A percentile compares a stretch with the other conserved stretches of the same genome.
phyloP scores from a whole-genome alignment of 2,113 vertebrate genomes.

The Tachysurus fulvidraco region DNA sequence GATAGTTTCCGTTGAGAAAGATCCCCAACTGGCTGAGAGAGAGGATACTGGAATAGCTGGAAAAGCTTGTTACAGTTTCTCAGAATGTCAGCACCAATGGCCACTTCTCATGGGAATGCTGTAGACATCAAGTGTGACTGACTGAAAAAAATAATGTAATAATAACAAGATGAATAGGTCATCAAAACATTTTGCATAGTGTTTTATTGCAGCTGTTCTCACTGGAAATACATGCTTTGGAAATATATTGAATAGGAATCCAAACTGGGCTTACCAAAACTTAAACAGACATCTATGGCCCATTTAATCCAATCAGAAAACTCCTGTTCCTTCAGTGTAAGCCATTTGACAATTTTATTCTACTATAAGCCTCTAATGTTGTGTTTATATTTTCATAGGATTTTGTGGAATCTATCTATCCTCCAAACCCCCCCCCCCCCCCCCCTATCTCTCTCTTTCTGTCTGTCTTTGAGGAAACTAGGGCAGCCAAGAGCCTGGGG shows the following conservation, averaged over 20 bases:
- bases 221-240: not conserved
- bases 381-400: slow-evolving; percentile 7
- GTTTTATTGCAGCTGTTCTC: not conserved
- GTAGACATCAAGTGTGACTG: not conserved
- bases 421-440: not conserved
- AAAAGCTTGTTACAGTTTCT: slow-evolving; percentile 27
- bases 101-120: not conserved
- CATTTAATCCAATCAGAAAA: slow-evolving; percentile 3
- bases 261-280: too few species aligned
- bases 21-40: slow-evolving; percentile 4
- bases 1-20: not conserved
- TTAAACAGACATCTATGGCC: not conserved
- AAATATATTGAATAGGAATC: not conserved
- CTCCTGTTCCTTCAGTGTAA: not conserved
- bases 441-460: not conserved
- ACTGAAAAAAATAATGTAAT: not conserved
- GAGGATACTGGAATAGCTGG: not conserved
- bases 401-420: not conserved
- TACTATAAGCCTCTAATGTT: not conserved
- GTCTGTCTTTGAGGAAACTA: slow-evolving; percentile 50
- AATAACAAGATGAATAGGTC: not conserved
- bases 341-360: not conserved
- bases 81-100: not conserved
- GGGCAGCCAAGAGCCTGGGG: slow-evolving; percentile 46
- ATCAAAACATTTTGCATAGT: not conserved